These are phyloP conservation scores for Geothlypis trichas DNA, from an alignment of 2,113 vertebrate species.

Conservation along the genomic window DNA sequence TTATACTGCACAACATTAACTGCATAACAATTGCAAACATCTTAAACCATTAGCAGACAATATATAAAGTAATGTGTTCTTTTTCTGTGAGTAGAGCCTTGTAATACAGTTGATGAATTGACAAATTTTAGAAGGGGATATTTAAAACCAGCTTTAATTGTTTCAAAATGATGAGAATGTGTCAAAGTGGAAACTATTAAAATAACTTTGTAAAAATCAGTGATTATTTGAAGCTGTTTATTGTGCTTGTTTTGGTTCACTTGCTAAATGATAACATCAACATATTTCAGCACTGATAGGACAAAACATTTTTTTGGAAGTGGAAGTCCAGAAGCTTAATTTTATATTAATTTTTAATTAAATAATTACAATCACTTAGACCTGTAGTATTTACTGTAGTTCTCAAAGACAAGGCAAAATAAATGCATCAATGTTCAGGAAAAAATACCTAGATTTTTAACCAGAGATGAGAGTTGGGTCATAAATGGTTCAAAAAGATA, in stretches of 20 bases:
- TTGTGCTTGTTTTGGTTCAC: not conserved
- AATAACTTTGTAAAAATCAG: not conserved
- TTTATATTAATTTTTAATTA: not conserved
- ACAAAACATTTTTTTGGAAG: not conserved
- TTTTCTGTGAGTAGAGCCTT: not conserved
- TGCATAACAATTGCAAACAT: not conserved
- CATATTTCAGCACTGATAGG: not conserved
- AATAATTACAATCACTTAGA: not conserved
- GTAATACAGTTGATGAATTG: not conserved
- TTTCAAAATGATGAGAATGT: not conserved
- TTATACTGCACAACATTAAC: not conserved
- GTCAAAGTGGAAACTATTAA: not conserved
- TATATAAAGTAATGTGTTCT: not conserved
- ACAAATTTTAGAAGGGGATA: not conserved
- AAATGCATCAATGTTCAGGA: not conserved
- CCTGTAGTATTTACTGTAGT: not conserved
- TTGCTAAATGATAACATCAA: not conserved
- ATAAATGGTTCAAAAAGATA: not conserved
- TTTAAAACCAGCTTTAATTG: not conserved
- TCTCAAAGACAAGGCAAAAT: not conserved
- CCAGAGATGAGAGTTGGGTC: not conserved
- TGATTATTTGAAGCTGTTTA: not conserved
- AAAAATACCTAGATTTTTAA: not conserved
- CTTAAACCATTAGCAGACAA: not conserved
- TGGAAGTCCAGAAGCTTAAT: not conserved